Percentiles rank a stretch among this genome's conserved stretches.
These are phyloP conservation scores for Allophyes oxyacanthae DNA, from an alignment of 2,888 invertebrate species.

Conservation along the genomic window DNA sequence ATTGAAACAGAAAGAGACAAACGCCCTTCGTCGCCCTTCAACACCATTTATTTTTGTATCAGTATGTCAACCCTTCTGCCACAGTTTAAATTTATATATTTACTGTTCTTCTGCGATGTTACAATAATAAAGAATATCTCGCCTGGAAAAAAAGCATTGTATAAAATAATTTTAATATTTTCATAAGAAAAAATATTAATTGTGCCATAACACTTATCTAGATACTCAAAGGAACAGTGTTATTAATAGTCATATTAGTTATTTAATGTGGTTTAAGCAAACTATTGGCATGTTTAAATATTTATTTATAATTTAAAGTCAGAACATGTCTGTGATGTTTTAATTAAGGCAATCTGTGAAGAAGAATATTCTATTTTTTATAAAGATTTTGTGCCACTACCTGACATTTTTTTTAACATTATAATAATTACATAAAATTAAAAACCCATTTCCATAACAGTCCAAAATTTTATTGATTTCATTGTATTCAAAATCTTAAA, in stretches of 20 bases:
- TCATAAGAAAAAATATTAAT: slow-evolving; percentile 8
- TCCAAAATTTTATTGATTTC: slow-evolving; percentile 48
- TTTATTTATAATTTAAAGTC: slow-evolving; percentile 68
- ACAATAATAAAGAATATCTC: too few species aligned
- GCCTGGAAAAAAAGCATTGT: too few species aligned
- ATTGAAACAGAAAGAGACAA: too few species aligned
- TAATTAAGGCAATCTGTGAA: slow-evolving; percentile 70
- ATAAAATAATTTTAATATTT: too few species aligned
- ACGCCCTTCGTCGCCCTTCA: too few species aligned
- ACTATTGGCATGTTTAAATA: slow-evolving; percentile 64
- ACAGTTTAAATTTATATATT: too few species aligned
- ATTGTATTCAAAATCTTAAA: slow-evolving; percentile 46
- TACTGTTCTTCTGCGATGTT: too few species aligned
- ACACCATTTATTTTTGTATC: not conserved
- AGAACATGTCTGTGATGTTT: slow-evolving; percentile 80
- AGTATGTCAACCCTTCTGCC: too few species aligned
- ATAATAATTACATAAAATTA: slow-evolving; percentile 10
- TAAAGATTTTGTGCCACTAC: slow-evolving; percentile 12
- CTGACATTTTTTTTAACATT: too few species aligned
- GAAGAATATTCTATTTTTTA: slow-evolving; percentile 2
- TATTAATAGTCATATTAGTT: slow-evolving; percentile 31
- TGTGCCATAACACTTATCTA: slow-evolving; percentile 47
- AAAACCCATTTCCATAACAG: slow-evolving; percentile 46
- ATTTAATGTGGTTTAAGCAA: slow-evolving; percentile 32
- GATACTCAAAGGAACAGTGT: slow-evolving; percentile 22